Base-by-base conservation (phyloP, 2,888 invertebrate genomes). In the Calameuta idolon region DNA sequence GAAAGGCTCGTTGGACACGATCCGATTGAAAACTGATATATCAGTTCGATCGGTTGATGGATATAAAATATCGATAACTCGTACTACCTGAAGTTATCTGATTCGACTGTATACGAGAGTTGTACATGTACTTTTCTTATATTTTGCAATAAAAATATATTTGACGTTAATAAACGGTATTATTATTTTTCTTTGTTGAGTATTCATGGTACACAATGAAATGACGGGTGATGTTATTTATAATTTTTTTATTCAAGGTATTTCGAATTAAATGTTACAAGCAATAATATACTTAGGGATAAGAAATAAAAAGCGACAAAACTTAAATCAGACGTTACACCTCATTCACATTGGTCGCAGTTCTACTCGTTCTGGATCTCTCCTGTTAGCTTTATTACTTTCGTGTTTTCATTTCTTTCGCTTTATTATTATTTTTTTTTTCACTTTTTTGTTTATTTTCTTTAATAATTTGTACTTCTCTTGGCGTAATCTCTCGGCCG, bases 401-500 rank as follows among this genome's bases (percentile, higher is more conserved):
- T 55, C 55, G 55, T 55, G 55, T 55, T 23, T 23, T 55, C 55
- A 23, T 55, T 55, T 55, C 84, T 81, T 81, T 84, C 80, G 79
- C 81, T 82, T 86, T 87, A 86, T 87, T 35, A 35, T 12, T 35
- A 2, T 35, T 35, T 12, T 12, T 83, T 85, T 84, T 87, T 85
- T 83, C 83, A 84, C 87, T 83, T 86, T 85, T 81, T 79, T 74
- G 69, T 76, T 79, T 77, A 69, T 80, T 78, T 82, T 79, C 82
- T 81, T 84, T 84, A 83, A 85, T 87, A 87, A 88, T 88, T 88
- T 88, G 88, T 88, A 88, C 88, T 88, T 87, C 87, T 86, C 87
- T 87, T 87, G 87, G 85, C 85, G 87, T 87, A 87, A 87, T 85
- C 84, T 83, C 83, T 81, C 82, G 85, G 84, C 83, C 85, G 82